Evolutionary conservation across 2,797 vertebrate species (phyloP).

Genomic region (Cossypha caffra): DNA sequence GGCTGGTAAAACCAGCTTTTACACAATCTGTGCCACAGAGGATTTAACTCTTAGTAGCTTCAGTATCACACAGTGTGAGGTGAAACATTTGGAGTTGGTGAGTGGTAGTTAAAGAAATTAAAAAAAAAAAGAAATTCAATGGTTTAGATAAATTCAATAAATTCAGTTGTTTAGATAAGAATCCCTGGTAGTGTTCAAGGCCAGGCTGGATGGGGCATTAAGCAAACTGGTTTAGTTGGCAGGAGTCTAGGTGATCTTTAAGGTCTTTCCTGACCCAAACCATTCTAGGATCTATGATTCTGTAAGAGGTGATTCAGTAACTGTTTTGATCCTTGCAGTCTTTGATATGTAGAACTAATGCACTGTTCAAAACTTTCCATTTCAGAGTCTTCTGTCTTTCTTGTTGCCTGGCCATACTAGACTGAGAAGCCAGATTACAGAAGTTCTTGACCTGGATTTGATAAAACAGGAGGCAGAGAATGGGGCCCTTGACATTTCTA

Average conservation of each 20-base stretch:
- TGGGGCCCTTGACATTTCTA: conserved; percentile 87
- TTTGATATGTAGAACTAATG: conserved; percentile 1
- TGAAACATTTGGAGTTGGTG: neutral
- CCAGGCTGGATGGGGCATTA: neutral
- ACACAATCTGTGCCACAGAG: neutral
- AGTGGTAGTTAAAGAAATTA: neutral
- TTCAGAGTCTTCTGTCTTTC: conserved; percentile 89
- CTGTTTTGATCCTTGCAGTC: neutral
- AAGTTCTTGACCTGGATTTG: conserved; percentile 90
- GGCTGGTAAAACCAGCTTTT: neutral
- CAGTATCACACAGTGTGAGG: neutral
- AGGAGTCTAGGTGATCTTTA: neutral
- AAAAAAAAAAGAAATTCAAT: no score
- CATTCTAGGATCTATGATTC: neutral
- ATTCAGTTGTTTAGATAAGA: neutral
- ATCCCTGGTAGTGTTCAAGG: neutral
- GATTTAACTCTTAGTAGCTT: neutral
- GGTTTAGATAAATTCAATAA: neutral
- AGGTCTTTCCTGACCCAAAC: neutral
- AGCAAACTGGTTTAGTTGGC: neutral
- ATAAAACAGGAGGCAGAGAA: conserved; percentile 97
- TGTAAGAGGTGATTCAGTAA: neutral
- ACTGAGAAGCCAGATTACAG: conserved; percentile 86
- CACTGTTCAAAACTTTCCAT: conserved; percentile 42
- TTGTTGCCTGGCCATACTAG: conserved; percentile 88